Base-by-base conservation (phyloP, 2,113 vertebrate genomes). In the Columba janthina region DNA sequence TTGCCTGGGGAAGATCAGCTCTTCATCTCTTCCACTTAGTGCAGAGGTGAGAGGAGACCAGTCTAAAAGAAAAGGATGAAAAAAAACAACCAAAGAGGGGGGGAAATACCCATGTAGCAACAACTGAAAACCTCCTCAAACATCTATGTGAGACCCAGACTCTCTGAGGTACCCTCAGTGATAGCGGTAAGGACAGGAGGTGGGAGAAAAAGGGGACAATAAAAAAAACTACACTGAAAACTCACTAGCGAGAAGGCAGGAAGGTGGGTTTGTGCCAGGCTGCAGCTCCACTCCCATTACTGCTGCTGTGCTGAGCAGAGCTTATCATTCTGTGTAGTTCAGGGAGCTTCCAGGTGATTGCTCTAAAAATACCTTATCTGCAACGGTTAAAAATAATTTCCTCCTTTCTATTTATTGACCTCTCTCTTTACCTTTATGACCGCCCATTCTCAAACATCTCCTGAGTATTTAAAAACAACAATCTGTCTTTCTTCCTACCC, bases 281-380 rank as follows among this genome's bases (percentile, higher is more conserved):
- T 91, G 93, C 78, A 74, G 79, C 38, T 77, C 76, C 65, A 34
- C 60, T 73, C 75, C 75, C 44, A 3, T 65, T 38, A 31, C n/a
- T 69, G 75, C 65, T 8, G 16, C 78, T 6, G 57, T 50, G 74
- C 15, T 64, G 93, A 94, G 93, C 38, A 18, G 72, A 57, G 79
- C 87, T 95, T 86, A 94, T 93, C 88, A 36, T 74, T 50, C 75
- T 48, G 29, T 13, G 69, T 36, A 77, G 90, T 71, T 73, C 82
- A 77, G 88, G 75, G 85, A 94, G 69, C 82, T 88, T 95, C 77
- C 95, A 96, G 92, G 92, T 96, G 90, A 95, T 88, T 95, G 85
- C 88, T 93, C 93, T 96, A 97, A 97, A 95, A 97, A 94, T 94
- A 95, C 75, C 75, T 93, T 85, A 77, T 91, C 92, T 93, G 67